phyloP scores from a whole-genome alignment of 2,888 invertebrate genomes.

The Brenthis hecate region DNA sequence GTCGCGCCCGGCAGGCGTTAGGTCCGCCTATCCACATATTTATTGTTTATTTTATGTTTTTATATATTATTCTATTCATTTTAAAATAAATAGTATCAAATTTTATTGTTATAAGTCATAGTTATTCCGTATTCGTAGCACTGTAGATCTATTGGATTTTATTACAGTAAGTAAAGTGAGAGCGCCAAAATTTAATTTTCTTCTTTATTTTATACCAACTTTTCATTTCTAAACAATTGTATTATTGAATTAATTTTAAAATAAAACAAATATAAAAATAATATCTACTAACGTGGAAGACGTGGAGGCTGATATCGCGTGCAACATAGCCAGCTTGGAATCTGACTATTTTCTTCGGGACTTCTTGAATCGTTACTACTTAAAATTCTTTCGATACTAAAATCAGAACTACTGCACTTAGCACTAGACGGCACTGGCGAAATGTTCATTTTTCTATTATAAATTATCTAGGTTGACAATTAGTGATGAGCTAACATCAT shows the following conservation, averaged over 20 bases:
- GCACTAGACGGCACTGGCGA: slow-evolving; percentile 59
- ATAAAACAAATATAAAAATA: not conserved
- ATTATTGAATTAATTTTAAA: too few relatives aligned
- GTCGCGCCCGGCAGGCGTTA: slow-evolving; percentile 73
- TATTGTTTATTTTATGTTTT: not conserved
- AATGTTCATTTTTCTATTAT: slow-evolving; percentile 58
- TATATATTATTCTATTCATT: not conserved
- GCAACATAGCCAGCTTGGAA: slow-evolving; percentile 85
- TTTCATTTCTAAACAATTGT: too few relatives aligned
- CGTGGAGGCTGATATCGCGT: slow-evolving; percentile 88
- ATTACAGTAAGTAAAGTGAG: too few relatives aligned
- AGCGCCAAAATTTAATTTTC: too few relatives aligned
- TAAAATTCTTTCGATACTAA: slow-evolving; percentile 84
- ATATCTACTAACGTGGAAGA: slow-evolving; percentile 82
- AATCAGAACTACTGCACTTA: slow-evolving; percentile 73
- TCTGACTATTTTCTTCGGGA: slow-evolving; percentile 45
- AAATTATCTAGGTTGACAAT: slow-evolving; percentile 19
- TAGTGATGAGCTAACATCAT: not conserved
- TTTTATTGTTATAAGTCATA: not conserved
- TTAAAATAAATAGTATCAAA: not conserved
- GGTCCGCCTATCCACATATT: slow-evolving; percentile 51
- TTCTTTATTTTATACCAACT: too few relatives aligned
- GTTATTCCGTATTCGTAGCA: too few relatives aligned
- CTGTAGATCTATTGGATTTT: too few relatives aligned
- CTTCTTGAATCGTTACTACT: slow-evolving; percentile 71